Conservation (phyloP, 2,888 invertebrate species). For the Athrips mouffetella region DNA sequence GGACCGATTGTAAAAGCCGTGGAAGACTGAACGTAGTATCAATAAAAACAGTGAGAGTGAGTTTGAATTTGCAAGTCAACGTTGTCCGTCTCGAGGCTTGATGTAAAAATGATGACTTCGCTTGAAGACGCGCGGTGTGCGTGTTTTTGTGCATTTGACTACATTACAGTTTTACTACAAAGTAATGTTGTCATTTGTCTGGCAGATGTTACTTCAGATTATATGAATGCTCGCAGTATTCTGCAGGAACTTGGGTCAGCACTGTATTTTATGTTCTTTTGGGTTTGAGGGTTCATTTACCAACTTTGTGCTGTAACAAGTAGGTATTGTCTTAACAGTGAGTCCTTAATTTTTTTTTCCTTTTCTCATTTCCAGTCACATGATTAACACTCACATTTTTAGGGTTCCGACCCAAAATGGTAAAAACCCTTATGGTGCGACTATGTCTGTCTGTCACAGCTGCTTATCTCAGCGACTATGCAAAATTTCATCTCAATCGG, state of each 20-base stretch:
- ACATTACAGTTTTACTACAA: not conserved
- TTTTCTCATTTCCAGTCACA: too few relatives aligned
- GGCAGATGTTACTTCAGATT: not conserved
- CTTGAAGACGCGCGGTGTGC: not conserved
- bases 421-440: too few relatives aligned
- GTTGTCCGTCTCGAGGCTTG: not conserved
- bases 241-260: not conserved
- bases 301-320: too few relatives aligned
- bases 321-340: too few relatives aligned
- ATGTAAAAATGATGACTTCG: slow-evolving; percentile 3
- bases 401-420: too few relatives aligned
- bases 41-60: slow-evolving; percentile 11
- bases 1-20: slow-evolving; percentile 18
- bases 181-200: not conserved
- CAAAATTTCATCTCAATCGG: too few relatives aligned
- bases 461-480: too few relatives aligned
- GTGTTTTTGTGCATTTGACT: not conserved
- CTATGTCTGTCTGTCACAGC: too few relatives aligned
- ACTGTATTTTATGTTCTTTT: not conserved
- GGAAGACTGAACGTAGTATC: slow-evolving; percentile 9
- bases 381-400: not conserved
- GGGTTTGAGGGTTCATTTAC: not conserved
- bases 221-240: not conserved
- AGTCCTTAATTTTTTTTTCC: too few relatives aligned
- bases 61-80: slow-evolving; percentile 13